phyloP scores from a whole-genome alignment of 2,888 invertebrate species.

The Arctia plantaginis region DNA sequence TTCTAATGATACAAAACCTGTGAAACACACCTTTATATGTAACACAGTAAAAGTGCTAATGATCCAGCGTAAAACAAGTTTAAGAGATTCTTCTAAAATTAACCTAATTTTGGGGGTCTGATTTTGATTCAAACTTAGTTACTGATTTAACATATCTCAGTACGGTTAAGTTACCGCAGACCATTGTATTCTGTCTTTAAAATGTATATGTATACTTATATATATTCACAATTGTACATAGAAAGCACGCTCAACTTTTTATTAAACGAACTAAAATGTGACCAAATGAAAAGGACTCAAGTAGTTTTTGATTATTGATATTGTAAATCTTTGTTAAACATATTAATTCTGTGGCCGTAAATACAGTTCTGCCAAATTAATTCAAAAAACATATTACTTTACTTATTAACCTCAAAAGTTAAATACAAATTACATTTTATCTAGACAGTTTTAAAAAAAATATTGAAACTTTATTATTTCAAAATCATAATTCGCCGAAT shows the following conservation, averaged over 20 bases:
- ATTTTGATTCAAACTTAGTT: background rate
- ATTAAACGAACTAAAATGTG: background rate
- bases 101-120: background rate
- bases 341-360: no score
- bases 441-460: no score
- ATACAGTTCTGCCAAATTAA: no score
- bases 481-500: background rate
- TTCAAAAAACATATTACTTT: no score
- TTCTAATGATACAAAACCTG: constrained; percentile 42
- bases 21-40: constrained; percentile 6
- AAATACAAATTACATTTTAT: background rate
- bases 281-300: background rate
- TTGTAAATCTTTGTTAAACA: no score
- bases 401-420: background rate
- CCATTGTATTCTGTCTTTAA: no score
- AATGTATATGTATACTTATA: no score
- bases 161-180: background rate
- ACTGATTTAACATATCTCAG: background rate
- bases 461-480: background rate
- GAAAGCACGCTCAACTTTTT: background rate
- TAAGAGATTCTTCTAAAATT: background rate
- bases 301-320: background rate
- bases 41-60: background rate
- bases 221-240: background rate
- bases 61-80: background rate